phyloP scores from a whole-genome alignment of 2,888 invertebrate species.

The Keiferia lycopersicella region DNA sequence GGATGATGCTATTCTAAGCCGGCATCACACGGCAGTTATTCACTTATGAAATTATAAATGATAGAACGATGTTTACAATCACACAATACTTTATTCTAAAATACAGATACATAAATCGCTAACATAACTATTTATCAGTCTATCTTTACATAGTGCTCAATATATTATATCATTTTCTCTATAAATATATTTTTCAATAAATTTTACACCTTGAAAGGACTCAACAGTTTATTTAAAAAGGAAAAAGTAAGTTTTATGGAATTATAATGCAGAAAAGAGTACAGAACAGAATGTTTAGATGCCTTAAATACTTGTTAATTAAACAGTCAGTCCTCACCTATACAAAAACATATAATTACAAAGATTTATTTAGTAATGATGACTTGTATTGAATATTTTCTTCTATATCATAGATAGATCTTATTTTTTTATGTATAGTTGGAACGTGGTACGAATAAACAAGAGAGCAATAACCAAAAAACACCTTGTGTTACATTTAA shows the following conservation, averaged over 20 bases:
- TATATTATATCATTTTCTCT: conserved; percentile 59
- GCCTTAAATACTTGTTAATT: neutral
- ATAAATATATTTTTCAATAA: conserved; percentile 50
- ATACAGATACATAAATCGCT: conserved; percentile 45
- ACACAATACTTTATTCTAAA: conserved; percentile 49
- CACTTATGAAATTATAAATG: neutral
- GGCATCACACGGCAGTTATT: too few species aligned
- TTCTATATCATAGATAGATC: too few species aligned
- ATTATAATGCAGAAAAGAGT: conserved; percentile 7
- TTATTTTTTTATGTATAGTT: too few species aligned
- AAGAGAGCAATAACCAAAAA: too few species aligned
- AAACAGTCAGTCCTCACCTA: conserved; percentile 5
- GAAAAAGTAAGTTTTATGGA: conserved; percentile 2
- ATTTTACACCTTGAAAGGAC: conserved; percentile 36
- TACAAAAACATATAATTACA: neutral
- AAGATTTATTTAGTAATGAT: neutral
- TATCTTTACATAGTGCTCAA: conserved; percentile 56
- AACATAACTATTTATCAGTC: conserved; percentile 49
- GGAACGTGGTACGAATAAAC: too few species aligned
- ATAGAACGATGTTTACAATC: conserved; percentile 37
- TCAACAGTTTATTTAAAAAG: conserved; percentile 17
- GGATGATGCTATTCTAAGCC: too few species aligned
- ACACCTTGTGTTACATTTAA: too few species aligned
- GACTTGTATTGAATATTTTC: conserved; percentile 2
- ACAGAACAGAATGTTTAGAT: neutral